Percentiles rank a stretch among this genome's conserved stretches.
These are phyloP conservation scores for Lasioglossum baleicum DNA, from an alignment of 1,140 invertebrate genomes.

Conservation along the genomic window DNA sequence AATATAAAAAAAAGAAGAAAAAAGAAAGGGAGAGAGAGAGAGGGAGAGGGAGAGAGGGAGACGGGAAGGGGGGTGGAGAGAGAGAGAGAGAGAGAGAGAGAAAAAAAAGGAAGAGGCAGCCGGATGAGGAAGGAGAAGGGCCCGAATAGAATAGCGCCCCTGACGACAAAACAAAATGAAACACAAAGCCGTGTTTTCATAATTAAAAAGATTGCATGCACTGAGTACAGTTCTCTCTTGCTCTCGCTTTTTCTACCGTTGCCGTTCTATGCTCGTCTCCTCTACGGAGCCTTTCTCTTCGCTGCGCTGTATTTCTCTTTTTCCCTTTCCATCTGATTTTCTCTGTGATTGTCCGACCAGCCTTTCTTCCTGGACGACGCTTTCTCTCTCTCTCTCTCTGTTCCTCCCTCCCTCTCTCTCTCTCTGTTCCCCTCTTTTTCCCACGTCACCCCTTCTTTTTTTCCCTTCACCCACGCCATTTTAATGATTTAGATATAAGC, in stretches of 20 bases:
- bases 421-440: slow-evolving; percentile 6
- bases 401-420: too few relatives aligned
- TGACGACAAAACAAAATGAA: slow-evolving; percentile 72
- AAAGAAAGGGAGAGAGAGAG: too few relatives aligned
- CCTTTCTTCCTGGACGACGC: slow-evolving; percentile 47
- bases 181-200: slow-evolving; percentile 71
- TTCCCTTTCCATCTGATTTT: slow-evolving; percentile 52
- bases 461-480: slow-evolving; percentile 18
- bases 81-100: too few relatives aligned
- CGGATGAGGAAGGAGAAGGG: slow-evolving; percentile 45
- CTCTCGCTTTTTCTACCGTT: slow-evolving; percentile 49
- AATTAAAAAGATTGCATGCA: slow-evolving; percentile 70
- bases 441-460: background rate
- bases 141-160: slow-evolving; percentile 67
- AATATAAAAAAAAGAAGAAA: slow-evolving; percentile 67
- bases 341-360: slow-evolving; percentile 50
- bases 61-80: too few relatives aligned
- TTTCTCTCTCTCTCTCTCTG: too few relatives aligned
- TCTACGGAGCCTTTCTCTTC: slow-evolving; percentile 48
- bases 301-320: slow-evolving; percentile 45
- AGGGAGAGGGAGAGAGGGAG: too few relatives aligned
- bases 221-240: slow-evolving; percentile 58
- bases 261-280: slow-evolving; percentile 51
- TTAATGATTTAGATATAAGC: slow-evolving; percentile 38
- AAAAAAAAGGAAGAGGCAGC: slow-evolving; percentile 66